Percentiles rank a stretch among this genome's conserved stretches.
Conservation (phyloP, 2,113 vertebrate species). For the Chionodraco myersi region DNA sequence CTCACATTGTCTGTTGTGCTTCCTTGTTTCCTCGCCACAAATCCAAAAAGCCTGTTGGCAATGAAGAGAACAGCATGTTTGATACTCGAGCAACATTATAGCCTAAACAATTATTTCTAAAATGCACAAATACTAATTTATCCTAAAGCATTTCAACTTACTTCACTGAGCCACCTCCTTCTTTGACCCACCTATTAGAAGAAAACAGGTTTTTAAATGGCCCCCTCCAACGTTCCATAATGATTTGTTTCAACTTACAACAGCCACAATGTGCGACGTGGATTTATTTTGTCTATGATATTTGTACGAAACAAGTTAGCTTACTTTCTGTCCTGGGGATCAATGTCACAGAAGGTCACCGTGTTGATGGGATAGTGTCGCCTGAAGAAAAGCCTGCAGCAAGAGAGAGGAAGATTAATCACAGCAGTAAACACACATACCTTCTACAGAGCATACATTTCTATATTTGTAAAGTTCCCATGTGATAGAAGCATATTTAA, state of each 20-base stretch:
- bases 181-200: constrained; percentile 85
- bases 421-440: neutral
- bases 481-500: neutral
- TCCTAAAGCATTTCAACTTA: constrained; percentile 66
- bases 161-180: constrained; percentile 85
- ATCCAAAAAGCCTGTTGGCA: constrained; percentile 92
- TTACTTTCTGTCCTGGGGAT: constrained; percentile 97
- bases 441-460: neutral
- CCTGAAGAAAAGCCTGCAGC: constrained; percentile 92
- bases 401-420: constrained; percentile 6
- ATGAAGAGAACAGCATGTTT: constrained; percentile 5
- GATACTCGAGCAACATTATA: neutral
- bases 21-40: constrained; percentile 97
- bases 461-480: neutral
- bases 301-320: neutral
- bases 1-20: constrained; percentile 98
- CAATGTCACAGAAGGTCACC: constrained; percentile 92
- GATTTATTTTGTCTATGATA: neutral
- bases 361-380: constrained; percentile 95
- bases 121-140: neutral
- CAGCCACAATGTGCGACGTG: too few species aligned
- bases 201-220: neutral
- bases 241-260: too few species aligned
- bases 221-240: too few species aligned
- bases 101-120: neutral